Evolutionary conservation across 2,888 invertebrate genomes (phyloP).

Genomic region (Drosophila quasianomalipes): DNA sequence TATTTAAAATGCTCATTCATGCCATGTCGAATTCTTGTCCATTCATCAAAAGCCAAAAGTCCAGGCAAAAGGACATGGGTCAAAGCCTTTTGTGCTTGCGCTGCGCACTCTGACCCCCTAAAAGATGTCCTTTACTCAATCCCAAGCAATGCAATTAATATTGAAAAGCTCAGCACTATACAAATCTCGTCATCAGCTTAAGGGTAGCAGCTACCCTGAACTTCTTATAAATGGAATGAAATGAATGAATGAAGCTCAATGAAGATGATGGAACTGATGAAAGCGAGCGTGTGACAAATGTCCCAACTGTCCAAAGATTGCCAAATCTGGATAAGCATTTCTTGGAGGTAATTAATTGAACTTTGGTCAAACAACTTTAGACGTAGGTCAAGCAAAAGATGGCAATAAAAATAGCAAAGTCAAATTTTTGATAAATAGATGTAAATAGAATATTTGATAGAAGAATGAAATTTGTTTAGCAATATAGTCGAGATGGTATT

Average conservation of each 20-base stretch:
- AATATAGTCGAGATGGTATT: not conserved
- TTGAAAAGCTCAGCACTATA: constrained; percentile 65
- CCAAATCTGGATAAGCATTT: constrained; percentile 54
- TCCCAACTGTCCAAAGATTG: constrained; percentile 60
- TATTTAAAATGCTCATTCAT: constrained; percentile 81
- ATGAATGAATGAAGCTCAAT: constrained; percentile 22
- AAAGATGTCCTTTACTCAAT: constrained; percentile 33
- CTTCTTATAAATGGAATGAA: constrained; percentile 17
- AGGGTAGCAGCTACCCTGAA: constrained; percentile 22
- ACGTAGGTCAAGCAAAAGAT: not conserved
- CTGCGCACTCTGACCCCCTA: constrained; percentile 41
- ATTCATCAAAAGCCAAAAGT: constrained; percentile 79
- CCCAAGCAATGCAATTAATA: constrained; percentile 74
- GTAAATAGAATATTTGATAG: not conserved
- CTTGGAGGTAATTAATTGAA: constrained; percentile 68
- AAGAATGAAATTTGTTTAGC: not conserved
- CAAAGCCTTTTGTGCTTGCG: constrained; percentile 66
- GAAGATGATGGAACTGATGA: constrained; percentile 74
- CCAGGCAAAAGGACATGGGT: constrained; percentile 65
- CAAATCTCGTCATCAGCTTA: constrained; percentile 29
- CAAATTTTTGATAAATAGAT: not conserved
- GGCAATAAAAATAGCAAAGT: not conserved
- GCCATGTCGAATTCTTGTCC: constrained; percentile 74
- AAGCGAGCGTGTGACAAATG: constrained; percentile 78
- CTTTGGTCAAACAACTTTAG: constrained; percentile 30